phyloP scores from a whole-genome alignment of 2,888 invertebrate genomes.

The Abrostola tripartita region DNA sequence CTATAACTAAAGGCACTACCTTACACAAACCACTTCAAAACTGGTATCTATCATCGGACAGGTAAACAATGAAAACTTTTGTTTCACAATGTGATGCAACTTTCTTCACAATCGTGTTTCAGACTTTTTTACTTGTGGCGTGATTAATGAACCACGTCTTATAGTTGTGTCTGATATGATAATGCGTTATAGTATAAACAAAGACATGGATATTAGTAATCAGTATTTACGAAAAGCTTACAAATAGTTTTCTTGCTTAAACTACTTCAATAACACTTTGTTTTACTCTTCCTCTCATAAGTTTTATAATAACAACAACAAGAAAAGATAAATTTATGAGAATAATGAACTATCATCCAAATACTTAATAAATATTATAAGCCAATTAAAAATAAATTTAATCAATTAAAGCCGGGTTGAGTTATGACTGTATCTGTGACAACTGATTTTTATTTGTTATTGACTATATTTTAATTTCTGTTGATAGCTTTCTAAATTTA shows the following conservation, averaged over 20 bases:
- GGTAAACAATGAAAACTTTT: slow-evolving; percentile 8
- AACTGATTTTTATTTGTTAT: slow-evolving; percentile 64
- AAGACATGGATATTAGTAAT: too few relatives aligned
- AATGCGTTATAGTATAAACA: too few relatives aligned
- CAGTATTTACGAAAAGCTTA: too few relatives aligned
- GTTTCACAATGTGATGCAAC: slow-evolving; percentile 50
- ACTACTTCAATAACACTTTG: background rate
- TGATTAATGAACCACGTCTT: background rate
- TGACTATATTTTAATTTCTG: slow-evolving; percentile 65
- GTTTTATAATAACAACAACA: background rate
- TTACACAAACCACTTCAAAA: too few relatives aligned
- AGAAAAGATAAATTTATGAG: slow-evolving; percentile 18
- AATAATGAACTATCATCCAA: slow-evolving; percentile 13
- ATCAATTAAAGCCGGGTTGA: slow-evolving; percentile 59
- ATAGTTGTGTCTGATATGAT: background rate
- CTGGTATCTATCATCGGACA: background rate
- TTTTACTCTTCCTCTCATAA: background rate
- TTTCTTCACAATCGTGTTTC: slow-evolving; percentile 11
- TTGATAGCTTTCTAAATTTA: slow-evolving; percentile 74
- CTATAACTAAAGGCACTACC: too few relatives aligned
- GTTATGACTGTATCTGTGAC: slow-evolving; percentile 59
- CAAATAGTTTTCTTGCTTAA: too few relatives aligned
- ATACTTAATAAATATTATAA: slow-evolving; percentile 35
- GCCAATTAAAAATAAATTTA: slow-evolving; percentile 51
- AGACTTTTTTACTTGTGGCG: background rate